Percentiles rank a stretch among this genome's conserved stretches.
phyloP scores from a whole-genome alignment of 30 jellyfish, hydroid and myxozoan species.

The Catostylus mosaicus region DNA sequence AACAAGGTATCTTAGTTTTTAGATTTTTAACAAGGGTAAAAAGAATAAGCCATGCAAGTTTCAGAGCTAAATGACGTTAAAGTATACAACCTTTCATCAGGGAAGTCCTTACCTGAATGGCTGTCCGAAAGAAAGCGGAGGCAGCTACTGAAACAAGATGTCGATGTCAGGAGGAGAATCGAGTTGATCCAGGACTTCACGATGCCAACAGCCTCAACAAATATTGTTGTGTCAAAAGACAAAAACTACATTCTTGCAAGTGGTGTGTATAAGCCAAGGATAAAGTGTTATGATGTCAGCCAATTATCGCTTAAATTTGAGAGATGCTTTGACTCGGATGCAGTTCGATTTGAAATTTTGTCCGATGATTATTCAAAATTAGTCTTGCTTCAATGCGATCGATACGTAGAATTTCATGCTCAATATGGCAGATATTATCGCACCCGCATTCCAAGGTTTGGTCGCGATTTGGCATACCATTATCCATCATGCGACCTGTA shows the following conservation, averaged over 20 bases:
- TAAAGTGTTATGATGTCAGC: constrained; percentile 88
- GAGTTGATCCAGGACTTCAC: constrained; percentile 98
- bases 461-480: constrained; percentile 95
- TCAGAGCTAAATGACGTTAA: constrained; percentile 91
- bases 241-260: constrained; percentile 84
- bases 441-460: constrained; percentile 98
- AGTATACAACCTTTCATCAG: constrained; percentile 95
- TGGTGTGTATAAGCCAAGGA: constrained; percentile 97
- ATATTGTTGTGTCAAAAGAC: constrained; percentile 81
- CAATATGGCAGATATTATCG: constrained; percentile 98
- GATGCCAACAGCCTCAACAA: constrained; percentile 98
- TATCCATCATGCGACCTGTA: constrained; percentile 91
- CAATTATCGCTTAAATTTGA: constrained; percentile 92
- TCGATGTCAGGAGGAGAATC: constrained; percentile 88
- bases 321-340: constrained; percentile 94
- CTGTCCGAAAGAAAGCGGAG: constrained; percentile 94
- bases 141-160: constrained; percentile 93
- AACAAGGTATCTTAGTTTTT: no score
- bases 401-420: constrained; percentile 98
- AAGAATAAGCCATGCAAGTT: constrained; percentile 81
- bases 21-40: no score
- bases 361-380: constrained; percentile 97
- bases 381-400: constrained; percentile 86
- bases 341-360: constrained; percentile 85
- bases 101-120: constrained; percentile 99